Evolutionary conservation across 1,140 invertebrate species (phyloP).

Genomic region (Ceratina australensis): DNA sequence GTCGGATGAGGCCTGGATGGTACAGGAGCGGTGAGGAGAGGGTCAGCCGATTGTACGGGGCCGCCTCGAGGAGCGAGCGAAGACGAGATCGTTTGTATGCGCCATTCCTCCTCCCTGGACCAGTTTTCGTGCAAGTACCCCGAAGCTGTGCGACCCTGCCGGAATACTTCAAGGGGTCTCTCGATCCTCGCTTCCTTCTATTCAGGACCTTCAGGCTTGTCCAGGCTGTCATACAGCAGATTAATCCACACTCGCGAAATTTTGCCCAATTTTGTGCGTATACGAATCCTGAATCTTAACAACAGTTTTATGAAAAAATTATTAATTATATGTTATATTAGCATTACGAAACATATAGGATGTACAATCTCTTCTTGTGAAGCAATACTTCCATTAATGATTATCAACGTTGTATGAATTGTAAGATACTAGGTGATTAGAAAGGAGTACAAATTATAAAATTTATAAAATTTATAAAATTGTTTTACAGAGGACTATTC

Average conservation of each 20-base stretch:
- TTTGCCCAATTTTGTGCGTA: too few species aligned
- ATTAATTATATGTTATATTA: too few species aligned
- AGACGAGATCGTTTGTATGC: constrained; percentile 64
- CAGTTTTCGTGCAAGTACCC: constrained; percentile 66
- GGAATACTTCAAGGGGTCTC: constrained; percentile 55
- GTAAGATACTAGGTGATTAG: too few species aligned
- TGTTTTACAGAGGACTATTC: too few species aligned
- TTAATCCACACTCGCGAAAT: constrained; percentile 35
- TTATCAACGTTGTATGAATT: too few species aligned
- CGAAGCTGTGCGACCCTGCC: constrained; percentile 52
- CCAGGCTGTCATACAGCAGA: constrained; percentile 24
- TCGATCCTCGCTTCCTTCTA: constrained; percentile 31
- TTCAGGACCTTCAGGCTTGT: constrained; percentile 36
- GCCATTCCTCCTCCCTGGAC: constrained; percentile 61
- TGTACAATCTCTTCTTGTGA: too few species aligned
- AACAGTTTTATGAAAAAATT: too few species aligned
- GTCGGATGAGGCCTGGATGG: constrained; percentile 18
- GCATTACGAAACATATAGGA: too few species aligned
- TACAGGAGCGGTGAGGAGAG: constrained; percentile 18
- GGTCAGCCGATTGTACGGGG: constrained; percentile 14
- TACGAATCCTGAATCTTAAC: too few species aligned
- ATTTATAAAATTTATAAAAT: too few species aligned
- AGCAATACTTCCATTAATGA: too few species aligned
- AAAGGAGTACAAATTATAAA: too few species aligned
- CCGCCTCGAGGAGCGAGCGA: constrained; percentile 47